These are phyloP conservation scores for Pavo muticus DNA, from an alignment of 2,113 vertebrate genomes.

Conservation along the genomic window DNA sequence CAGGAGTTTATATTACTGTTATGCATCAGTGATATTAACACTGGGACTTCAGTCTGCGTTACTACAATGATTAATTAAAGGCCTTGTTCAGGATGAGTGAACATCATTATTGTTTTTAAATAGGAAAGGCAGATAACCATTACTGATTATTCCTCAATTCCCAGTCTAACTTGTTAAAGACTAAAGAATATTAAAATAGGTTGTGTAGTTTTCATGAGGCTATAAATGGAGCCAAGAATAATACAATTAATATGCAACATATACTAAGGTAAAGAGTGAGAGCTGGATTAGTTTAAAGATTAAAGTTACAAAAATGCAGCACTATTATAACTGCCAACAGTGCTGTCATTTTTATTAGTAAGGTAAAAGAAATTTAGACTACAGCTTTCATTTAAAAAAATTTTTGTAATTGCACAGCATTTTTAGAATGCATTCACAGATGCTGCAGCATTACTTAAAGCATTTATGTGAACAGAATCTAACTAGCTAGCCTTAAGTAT, in stretches of 20 bases:
- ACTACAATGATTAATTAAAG: conserved; percentile 94
- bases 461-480: background rate
- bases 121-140: conserved; percentile 89
- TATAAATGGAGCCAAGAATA: conserved; percentile 67
- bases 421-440: background rate
- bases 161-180: conserved; percentile 79
- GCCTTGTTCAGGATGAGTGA: conserved; percentile 86
- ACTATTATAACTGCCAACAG: background rate
- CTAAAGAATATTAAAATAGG: conserved; percentile 76
- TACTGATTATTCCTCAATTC: conserved; percentile 82
- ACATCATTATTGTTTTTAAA: conserved; percentile 94
- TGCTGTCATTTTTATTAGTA: background rate
- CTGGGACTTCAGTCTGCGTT: conserved; percentile 84
- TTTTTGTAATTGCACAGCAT: background rate
- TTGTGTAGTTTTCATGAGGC: conserved; percentile 73
- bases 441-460: background rate
- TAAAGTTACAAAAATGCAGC: conserved; percentile 14
- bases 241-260: conserved; percentile 60
- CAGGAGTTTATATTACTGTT: conserved; percentile 75
- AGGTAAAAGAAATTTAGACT: background rate
- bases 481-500: background rate
- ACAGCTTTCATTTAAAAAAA: background rate
- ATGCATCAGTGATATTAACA: conserved; percentile 78
- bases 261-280: conserved; percentile 29
- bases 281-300: conserved; percentile 41